phyloP scores from a whole-genome alignment of 2,797 vertebrate genomes.

The Acropternis orthonyx region DNA sequence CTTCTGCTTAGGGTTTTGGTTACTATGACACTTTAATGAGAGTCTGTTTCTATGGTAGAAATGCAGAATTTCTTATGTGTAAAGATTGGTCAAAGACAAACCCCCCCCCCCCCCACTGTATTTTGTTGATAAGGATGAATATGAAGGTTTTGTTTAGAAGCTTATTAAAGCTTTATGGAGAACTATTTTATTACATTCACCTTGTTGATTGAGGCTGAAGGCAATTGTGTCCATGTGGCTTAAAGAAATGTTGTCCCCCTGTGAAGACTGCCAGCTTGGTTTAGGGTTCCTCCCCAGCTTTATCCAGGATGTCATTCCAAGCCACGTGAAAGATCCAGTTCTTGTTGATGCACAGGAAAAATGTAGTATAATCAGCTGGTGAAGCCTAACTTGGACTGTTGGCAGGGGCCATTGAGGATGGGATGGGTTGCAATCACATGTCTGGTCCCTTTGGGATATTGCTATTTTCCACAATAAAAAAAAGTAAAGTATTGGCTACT shows the following conservation, averaged over 20 bases:
- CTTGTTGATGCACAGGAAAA: background rate
- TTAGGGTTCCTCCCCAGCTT: background rate
- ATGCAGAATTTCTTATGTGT: background rate
- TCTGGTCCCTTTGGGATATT: background rate
- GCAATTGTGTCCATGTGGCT: fast-evolving
- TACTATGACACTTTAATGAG: background rate
- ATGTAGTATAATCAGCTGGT: background rate
- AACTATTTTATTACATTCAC: background rate
- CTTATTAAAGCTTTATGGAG: background rate
- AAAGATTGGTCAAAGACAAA: background rate
- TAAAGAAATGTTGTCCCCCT: background rate
- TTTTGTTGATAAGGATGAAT: background rate
- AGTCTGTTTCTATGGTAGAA: background rate
- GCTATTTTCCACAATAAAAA: background rate
- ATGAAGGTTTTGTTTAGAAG: background rate
- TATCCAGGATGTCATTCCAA: background rate
- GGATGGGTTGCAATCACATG: fast-evolving
- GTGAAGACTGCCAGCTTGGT: background rate
- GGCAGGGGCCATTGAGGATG: fast-evolving
- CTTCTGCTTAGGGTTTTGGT: background rate
- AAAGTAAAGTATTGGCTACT: fast-evolving
- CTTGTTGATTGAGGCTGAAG: background rate
- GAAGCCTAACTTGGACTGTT: background rate
- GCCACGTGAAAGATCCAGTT: fast-evolving
- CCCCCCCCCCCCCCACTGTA: background rate